Evolutionary conservation across 2,113 vertebrate species (phyloP), one percentile per base, ranked within the genome.

Genomic region (Isurus oxyrinchus): DNA sequence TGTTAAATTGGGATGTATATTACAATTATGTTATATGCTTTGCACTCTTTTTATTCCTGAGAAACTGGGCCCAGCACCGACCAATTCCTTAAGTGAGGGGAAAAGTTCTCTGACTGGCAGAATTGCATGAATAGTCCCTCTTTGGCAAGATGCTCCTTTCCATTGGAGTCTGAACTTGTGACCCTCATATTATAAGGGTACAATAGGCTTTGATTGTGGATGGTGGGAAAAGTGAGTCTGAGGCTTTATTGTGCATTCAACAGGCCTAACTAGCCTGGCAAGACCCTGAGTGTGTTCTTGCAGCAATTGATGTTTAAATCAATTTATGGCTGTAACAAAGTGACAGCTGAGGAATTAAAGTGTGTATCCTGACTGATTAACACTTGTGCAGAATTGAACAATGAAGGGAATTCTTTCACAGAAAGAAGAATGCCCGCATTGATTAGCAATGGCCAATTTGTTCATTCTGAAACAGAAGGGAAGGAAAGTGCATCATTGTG

Each of bases 261-360:
- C 40, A 49, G 81, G 81, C 81, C 81, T 19, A 84, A 84, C 5
- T 21, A 21, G 81, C 81, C 81, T 84, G 81, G 81, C 81, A 84
- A 44, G 81, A 5, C 40, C 40, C 5, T 19, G 3, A 44, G 40
- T 84, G 40, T 49, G 81, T 84, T 84, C 49, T 49, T 84, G 81
- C 81, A 84, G 81, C 81, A 84, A 84, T 84, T 84, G 81, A 84
- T 84, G 81, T 84, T 84, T 84, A 84, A 84, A 84, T 84, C 81
- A 84, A 5, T 84, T 84, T 44, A 84, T 84, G 81, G 14, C 81
- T 84, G 40, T 84, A 40, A 84, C 81, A 84, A 84, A 84, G 4
- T 84, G 40, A 84, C 81, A 84, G 81, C 81, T 84, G 81, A 84
- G 81, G 81, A 84, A 84, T 84, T 84, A 84, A 84, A 84, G 81